Conservation (phyloP, 2,888 invertebrate species). For the Mongoloraphidia duomilia region DNA sequence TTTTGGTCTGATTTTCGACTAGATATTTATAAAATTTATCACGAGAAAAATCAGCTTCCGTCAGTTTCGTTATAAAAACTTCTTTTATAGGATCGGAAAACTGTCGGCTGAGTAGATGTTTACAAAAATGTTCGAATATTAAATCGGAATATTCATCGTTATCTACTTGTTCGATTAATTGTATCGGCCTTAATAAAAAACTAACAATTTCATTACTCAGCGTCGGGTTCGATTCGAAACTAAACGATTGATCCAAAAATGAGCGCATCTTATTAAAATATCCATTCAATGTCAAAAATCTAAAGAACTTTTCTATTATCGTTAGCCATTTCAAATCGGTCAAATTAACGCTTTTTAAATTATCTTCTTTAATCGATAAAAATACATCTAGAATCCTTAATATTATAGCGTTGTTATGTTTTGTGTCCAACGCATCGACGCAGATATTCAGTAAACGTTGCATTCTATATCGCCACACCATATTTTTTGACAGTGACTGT, state of each 20-base stretch:
- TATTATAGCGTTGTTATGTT: constrained; percentile 44
- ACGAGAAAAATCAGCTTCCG: constrained; percentile 34
- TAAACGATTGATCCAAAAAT: constrained; percentile 40
- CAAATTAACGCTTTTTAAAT: constrained; percentile 29
- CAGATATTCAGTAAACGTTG: constrained; percentile 25
- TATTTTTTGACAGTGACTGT: constrained; percentile 21
- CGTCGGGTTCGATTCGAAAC: constrained; percentile 31
- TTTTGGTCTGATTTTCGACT: constrained; percentile 18
- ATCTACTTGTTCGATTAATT: constrained; percentile 34
- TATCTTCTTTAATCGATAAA: constrained; percentile 30
- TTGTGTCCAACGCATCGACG: constrained; percentile 20
- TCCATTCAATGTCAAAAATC: constrained; percentile 22
- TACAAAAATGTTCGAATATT: constrained; percentile 41
- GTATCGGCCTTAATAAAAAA: constrained; percentile 62
- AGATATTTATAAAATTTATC: constrained; percentile 29
- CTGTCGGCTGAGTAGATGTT: constrained; percentile 48
- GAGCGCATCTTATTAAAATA: constrained; percentile 61
- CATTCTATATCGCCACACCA: constrained; percentile 31
- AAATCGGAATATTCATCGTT: constrained; percentile 36
- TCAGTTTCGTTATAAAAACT: constrained; percentile 55
- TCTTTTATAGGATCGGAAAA: constrained; percentile 53
- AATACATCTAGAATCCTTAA: constrained; percentile 67
- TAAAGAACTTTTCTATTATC: too few species aligned
- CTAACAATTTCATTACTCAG: constrained; percentile 56
- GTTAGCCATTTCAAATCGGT: constrained; percentile 15